Evolutionary conservation across 2,797 vertebrate genomes (phyloP), one percentile per base, ranked within the genome.

Genomic region (Pangasius macronema): DNA sequence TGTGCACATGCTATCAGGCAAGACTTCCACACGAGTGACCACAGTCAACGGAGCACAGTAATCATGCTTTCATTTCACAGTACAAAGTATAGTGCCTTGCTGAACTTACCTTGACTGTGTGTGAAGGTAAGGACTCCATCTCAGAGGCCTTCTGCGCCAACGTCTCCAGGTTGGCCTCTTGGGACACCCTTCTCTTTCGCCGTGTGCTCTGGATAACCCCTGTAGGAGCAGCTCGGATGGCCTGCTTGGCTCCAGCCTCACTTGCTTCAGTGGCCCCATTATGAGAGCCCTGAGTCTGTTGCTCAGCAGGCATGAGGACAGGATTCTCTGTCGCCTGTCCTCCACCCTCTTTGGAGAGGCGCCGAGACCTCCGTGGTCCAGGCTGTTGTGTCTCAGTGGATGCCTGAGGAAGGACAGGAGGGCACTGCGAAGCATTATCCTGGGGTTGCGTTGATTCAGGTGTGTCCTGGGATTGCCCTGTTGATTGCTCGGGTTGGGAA

Each of bases 151-250:
- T 98, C 91, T 99, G 98, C 53, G 98, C 98, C 65, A 99, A 93
- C 16, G 98, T 99, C 92, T 99, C 96, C 93, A 99, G 93, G 93
- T 99, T 99, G 89, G 97, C 98, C 92, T 99, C 98, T 93, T 99
- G 97, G 63, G 98, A 99, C 22, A 95, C 96, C 91, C 97, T 96
- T 20, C 97, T 96, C 87, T 97, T 96, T 92, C 97, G 94, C 33
- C 96, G 94, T 0, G 97, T 98, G 91, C 97, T 99, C 94, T 99
- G 98, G 92, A 99, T 99, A 84, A 99, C 97, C 5, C 98, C 97
- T 87, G 94, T 95, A 42, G 97, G 93, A 70, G 96, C 94, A 76
- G 97, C 94, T 95, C 97, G 59, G 93, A 96, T 89, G 95, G 94
- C 95, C 95, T 95, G 89, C 85, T 96, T 91, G 59, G 85, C 87